phyloP scores from a whole-genome alignment of 2,888 invertebrate genomes.

The Desoria tigrina region DNA sequence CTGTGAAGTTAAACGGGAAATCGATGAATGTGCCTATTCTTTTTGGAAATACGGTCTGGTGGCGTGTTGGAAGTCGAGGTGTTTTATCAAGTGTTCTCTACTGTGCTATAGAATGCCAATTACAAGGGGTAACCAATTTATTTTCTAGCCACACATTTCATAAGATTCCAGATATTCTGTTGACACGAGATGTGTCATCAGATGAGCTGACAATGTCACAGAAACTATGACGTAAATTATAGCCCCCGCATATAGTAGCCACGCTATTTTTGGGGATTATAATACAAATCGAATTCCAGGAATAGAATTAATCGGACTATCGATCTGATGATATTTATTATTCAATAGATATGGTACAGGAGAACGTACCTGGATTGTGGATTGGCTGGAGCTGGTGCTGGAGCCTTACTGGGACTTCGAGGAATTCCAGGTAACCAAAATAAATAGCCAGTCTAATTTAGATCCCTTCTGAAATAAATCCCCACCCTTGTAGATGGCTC shows the following conservation, averaged over 20 bases:
- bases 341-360: not conserved
- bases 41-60: constrained; percentile 10
- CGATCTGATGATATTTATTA: not conserved
- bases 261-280: no score
- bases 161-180: no score
- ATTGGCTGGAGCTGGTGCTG: not conserved
- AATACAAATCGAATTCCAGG: not conserved
- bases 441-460: no score
- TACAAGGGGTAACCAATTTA: constrained; percentile 9
- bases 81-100: not conserved
- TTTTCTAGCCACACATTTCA: no score
- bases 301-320: no score
- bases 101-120: not conserved
- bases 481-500: no score
- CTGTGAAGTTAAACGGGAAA: constrained; percentile 3
- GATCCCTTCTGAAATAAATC: no score
- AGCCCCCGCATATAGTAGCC: no score
- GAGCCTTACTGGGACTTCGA: not conserved
- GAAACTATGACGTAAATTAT: no score
- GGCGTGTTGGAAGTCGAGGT: not conserved
- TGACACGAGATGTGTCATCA: no score
- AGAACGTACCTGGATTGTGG: constrained; percentile 10
- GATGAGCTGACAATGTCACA: no score
- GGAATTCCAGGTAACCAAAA: constrained; percentile 1
- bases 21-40: not conserved